Conservation (phyloP, 1,140 invertebrate species). For the Philopotamus ludificatus region DNA sequence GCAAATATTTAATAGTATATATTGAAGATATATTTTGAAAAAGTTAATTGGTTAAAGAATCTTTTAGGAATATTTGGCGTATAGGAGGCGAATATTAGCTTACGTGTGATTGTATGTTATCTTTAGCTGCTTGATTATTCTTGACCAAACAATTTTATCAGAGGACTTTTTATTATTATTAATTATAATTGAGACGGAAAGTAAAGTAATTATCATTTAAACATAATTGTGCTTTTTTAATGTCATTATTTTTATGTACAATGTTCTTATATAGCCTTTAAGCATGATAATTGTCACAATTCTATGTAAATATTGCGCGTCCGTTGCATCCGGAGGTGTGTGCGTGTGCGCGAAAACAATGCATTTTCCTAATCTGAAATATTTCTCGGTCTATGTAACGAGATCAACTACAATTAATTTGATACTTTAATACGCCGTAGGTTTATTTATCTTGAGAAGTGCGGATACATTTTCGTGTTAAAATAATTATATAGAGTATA, state of each 20-base stretch:
- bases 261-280: conserved; percentile 39
- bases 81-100: conserved; percentile 27
- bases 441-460: no score
- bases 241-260: conserved; percentile 38
- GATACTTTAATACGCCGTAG: no score
- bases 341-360: no score
- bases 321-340: no score
- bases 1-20: not conserved
- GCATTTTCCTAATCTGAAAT: no score
- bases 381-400: no score
- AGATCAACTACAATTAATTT: no score
- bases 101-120: conserved; percentile 36
- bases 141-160: conserved; percentile 36
- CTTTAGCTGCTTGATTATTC: conserved; percentile 34
- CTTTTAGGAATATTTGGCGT: conserved; percentile 15
- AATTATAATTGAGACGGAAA: conserved; percentile 10
- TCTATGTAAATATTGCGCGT: conserved; percentile 34
- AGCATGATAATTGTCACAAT: conserved; percentile 37
- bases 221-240: conserved; percentile 38
- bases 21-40: not conserved
- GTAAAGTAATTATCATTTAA: conserved; percentile 39
- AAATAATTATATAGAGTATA: not conserved
- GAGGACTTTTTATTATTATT: not conserved
- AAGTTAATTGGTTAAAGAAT: conserved; percentile 2
- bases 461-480: no score